A percentile compares a stretch with the other conserved stretches of the same genome.
Conservation (phyloP, 1,140 invertebrate species). For the Pseudachorutes palmiensis region DNA sequence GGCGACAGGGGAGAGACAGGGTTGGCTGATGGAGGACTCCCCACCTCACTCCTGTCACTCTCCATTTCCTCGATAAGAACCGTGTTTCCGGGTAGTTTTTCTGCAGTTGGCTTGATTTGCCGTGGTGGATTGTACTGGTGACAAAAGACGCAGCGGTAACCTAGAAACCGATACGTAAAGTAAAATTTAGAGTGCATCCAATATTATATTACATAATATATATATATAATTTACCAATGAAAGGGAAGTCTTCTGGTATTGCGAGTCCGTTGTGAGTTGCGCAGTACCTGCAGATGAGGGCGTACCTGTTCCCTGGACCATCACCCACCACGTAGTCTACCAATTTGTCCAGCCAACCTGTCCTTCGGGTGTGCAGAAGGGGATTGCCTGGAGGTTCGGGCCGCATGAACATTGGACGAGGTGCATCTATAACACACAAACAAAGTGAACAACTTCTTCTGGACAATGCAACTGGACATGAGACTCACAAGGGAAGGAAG, state of each 20-base stretch:
- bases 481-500: background rate
- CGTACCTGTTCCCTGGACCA: constrained; percentile 77
- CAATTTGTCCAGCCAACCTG: constrained; percentile 70
- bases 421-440: constrained; percentile 14
- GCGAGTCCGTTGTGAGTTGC: constrained; percentile 95
- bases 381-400: constrained; percentile 31
- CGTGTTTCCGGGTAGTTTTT: constrained; percentile 28
- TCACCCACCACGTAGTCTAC: constrained; percentile 92
- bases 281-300: constrained; percentile 86
- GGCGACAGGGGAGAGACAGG: no score
- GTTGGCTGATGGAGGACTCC: background rate
- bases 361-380: constrained; percentile 44
- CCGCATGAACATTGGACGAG: constrained; percentile 23
- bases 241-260: constrained; percentile 91
- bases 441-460: constrained; percentile 3
- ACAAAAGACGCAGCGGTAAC: constrained; percentile 34
- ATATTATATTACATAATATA: constrained; percentile 10
- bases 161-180: constrained; percentile 18
- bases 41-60: background rate
- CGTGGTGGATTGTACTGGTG: constrained; percentile 34
- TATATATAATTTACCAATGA: constrained; percentile 54
- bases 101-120: constrained; percentile 31
- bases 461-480: background rate
- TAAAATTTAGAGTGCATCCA: constrained; percentile 5
- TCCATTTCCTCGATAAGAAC: constrained; percentile 27